Conservation (phyloP, 2,888 invertebrate genomes). For the Volucella zonaria region DNA sequence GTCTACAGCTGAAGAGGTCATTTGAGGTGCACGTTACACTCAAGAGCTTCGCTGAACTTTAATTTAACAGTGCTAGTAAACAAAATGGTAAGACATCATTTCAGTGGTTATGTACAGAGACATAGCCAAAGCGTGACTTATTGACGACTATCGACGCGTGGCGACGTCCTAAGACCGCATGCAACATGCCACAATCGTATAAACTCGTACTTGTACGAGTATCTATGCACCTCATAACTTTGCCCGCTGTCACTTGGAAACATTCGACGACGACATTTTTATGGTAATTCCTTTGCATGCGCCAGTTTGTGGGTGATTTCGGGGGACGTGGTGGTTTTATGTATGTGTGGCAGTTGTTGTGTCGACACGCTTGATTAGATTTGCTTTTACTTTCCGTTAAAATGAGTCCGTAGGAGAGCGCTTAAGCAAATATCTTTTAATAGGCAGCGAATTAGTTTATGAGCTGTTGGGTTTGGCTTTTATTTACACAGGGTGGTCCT, state of each 20-base stretch:
- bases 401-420: constrained; percentile 16
- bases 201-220: neutral
- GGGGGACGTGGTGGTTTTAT: constrained; percentile 22
- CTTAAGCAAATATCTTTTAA: constrained; percentile 13
- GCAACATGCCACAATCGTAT: constrained; percentile 12
- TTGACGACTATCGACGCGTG: constrained; percentile 58
- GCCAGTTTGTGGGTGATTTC: constrained; percentile 3
- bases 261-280: constrained; percentile 47
- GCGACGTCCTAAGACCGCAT: constrained; percentile 26
- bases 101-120: neutral
- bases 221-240: constrained; percentile 24
- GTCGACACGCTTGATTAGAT: constrained; percentile 45
- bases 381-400: constrained; percentile 64
- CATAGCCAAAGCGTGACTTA: constrained; percentile 43
- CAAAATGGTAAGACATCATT: neutral
- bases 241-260: constrained; percentile 5
- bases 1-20: constrained; percentile 41
- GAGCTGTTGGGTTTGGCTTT: neutral
- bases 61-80: constrained; percentile 4
- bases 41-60: constrained; percentile 37
- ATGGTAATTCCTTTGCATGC: constrained; percentile 62
- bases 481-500: constrained; percentile 15
- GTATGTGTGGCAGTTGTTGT: constrained; percentile 32
- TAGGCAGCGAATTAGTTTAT: neutral
- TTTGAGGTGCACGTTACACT: constrained; percentile 23